Evolutionary conservation across 1,140 invertebrate genomes (phyloP).

Genomic region (Popillia japonica): DNA sequence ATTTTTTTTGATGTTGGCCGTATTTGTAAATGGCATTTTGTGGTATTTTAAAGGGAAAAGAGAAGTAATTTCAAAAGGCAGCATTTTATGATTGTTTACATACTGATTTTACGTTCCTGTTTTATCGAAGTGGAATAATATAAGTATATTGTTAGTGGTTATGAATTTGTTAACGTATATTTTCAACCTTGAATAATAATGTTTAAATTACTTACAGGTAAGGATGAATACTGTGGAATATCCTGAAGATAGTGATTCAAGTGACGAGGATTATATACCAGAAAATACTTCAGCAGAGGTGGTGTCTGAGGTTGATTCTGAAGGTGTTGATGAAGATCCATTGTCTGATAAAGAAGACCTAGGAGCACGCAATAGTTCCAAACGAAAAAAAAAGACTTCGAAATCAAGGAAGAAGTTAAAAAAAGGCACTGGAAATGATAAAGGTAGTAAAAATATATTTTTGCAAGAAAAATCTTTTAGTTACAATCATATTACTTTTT

Average conservation of each 20-base stretch:
- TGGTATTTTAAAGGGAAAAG: not conserved
- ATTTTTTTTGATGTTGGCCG: constrained; percentile 2
- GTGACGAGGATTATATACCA: constrained; percentile 64
- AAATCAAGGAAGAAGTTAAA: constrained; percentile 46
- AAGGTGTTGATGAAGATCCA: constrained; percentile 58
- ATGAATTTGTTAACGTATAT: not conserved
- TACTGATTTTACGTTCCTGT: not conserved
- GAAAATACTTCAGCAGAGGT: constrained; percentile 60
- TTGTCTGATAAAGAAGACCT: constrained; percentile 55
- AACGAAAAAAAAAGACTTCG: constrained; percentile 46
- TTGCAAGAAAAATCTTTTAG: not conserved
- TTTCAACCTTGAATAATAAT: not conserved
- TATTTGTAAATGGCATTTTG: not conserved
- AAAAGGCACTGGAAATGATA: constrained; percentile 6
- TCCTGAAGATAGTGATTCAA: constrained; percentile 57
- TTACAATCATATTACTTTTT: constrained; percentile 5
- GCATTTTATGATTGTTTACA: not conserved
- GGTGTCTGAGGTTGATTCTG: constrained; percentile 61
- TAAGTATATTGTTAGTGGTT: not conserved
- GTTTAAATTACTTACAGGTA: not conserved
- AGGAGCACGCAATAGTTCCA: constrained; percentile 49
- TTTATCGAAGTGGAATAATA: not conserved
- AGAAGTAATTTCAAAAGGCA: not conserved
- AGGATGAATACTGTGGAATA: constrained; percentile 53
- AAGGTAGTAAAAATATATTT: not conserved